Conservation (phyloP, 2,888 invertebrate genomes). For the Drosophila buzzatii region DNA sequence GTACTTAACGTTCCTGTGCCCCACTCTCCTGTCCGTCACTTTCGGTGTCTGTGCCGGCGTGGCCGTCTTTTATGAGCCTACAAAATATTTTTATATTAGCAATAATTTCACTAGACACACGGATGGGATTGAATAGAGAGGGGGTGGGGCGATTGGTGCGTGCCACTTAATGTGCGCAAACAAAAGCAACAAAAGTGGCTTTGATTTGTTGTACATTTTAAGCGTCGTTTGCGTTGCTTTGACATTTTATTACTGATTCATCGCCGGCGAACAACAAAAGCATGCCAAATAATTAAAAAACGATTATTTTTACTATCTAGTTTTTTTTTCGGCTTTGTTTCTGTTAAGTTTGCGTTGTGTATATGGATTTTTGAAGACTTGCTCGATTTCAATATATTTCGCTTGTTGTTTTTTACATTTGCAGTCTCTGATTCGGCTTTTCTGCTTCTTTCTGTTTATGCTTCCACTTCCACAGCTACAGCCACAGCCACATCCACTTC, state of each 20-base stretch:
- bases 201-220: conserved; percentile 65
- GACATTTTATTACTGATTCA: conserved; percentile 66
- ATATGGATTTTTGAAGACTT: conserved; percentile 18
- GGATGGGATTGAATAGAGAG: conserved; percentile 21
- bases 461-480: conserved; percentile 18
- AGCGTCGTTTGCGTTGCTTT: conserved; percentile 51
- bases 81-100: conserved; percentile 82
- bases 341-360: conserved; percentile 37
- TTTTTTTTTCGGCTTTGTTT: conserved; percentile 28
- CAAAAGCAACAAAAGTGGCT: conserved; percentile 58
- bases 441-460: conserved; percentile 16
- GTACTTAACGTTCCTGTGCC: conserved; percentile 16
- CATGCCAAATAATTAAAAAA: conserved; percentile 69
- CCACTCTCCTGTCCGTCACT: not conserved
- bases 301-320: conserved; percentile 60
- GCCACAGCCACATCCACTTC: conserved; percentile 14
- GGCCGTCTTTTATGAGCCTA: conserved; percentile 79
- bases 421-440: conserved; percentile 12
- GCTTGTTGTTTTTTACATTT: not conserved
- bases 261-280: conserved; percentile 45
- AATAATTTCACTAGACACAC: conserved; percentile 77
- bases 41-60: conserved; percentile 38
- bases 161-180: conserved; percentile 56
- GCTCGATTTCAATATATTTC: conserved; percentile 10
- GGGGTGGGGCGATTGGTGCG: conserved; percentile 20